Evolutionary conservation across 2,797 vertebrate genomes (phyloP).

Genomic region (Thamnophis elegans): DNA sequence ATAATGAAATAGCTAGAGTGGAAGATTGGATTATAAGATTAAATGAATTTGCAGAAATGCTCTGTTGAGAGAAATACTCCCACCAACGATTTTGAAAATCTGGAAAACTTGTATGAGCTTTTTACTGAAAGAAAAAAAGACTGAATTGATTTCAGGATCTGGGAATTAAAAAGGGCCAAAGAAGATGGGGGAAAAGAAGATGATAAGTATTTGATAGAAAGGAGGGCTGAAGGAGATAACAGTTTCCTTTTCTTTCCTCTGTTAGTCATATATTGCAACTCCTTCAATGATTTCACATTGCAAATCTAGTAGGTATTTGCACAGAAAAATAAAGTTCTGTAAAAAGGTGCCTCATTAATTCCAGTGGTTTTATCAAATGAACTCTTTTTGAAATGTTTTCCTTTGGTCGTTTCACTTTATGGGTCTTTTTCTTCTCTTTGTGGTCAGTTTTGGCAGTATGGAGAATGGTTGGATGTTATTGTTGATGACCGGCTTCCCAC

Average conservation of each 20-base stretch:
- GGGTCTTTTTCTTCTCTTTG: not conserved
- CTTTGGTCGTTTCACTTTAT: not conserved
- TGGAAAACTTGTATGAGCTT: not conserved
- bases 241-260: not conserved
- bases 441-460: constrained; percentile 87
- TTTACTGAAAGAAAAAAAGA: not conserved
- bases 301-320: not conserved
- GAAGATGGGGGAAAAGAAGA: not conserved
- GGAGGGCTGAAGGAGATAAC: not conserved
- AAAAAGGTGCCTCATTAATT: not conserved
- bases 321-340: not conserved
- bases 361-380: not conserved
- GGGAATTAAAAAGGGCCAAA: not conserved
- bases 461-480: constrained; percentile 89
- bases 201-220: not conserved
- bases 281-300: not conserved
- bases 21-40: not conserved
- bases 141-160: not conserved
- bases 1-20: not conserved
- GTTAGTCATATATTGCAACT: not conserved
- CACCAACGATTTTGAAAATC: not conserved
- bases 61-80: not conserved
- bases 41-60: not conserved
- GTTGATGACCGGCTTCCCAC: constrained; percentile 79
- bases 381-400: not conserved